Evolutionary conservation across 2,888 invertebrate genomes (phyloP).

Genomic region (Amblyjoppa proteus): DNA sequence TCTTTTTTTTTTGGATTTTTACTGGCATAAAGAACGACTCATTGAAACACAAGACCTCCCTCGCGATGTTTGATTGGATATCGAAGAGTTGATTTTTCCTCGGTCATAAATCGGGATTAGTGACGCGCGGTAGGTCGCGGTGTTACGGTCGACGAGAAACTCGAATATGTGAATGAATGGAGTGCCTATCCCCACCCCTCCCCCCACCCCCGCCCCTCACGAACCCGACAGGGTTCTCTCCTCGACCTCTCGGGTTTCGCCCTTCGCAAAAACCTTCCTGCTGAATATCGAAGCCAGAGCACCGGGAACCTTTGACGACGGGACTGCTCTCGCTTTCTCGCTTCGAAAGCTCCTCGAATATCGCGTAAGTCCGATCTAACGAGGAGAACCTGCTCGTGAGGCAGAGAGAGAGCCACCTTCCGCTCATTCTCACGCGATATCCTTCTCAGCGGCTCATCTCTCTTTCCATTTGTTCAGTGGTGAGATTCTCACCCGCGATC

Average conservation of each 20-base stretch:
- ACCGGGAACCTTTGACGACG: conserved; percentile 35
- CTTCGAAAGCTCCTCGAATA: conserved; percentile 74
- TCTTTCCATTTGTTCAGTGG: conserved; percentile 27
- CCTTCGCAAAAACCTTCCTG: conserved; percentile 71
- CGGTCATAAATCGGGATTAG: conserved; percentile 80
- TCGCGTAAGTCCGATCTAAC: conserved; percentile 78
- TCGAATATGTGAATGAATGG: conserved; percentile 75
- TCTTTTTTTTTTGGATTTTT: conserved; percentile 30
- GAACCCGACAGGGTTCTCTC: conserved; percentile 64
- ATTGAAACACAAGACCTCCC: conserved; percentile 67
- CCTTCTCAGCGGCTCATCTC: conserved; percentile 64
- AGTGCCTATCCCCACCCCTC: conserved; percentile 44
- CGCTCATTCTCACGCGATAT: conserved; percentile 60
- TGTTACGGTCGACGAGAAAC: conserved; percentile 71
- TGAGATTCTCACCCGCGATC: conserved; percentile 58
- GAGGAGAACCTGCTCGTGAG: conserved; percentile 63
- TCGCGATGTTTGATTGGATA: conserved; percentile 68
- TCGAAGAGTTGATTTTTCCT: conserved; percentile 78
- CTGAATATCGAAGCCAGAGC: neutral
- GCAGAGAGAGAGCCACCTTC: neutral
- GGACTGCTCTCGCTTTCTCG: conserved; percentile 43
- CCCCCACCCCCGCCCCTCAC: too few species aligned
- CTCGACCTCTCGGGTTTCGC: conserved; percentile 79
- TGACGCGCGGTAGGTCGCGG: conserved; percentile 82
- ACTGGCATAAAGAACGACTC: conserved; percentile 46